Evolutionary conservation across 2,113 vertebrate genomes (phyloP).

Genomic region (Tachysurus fulvidraco): DNA sequence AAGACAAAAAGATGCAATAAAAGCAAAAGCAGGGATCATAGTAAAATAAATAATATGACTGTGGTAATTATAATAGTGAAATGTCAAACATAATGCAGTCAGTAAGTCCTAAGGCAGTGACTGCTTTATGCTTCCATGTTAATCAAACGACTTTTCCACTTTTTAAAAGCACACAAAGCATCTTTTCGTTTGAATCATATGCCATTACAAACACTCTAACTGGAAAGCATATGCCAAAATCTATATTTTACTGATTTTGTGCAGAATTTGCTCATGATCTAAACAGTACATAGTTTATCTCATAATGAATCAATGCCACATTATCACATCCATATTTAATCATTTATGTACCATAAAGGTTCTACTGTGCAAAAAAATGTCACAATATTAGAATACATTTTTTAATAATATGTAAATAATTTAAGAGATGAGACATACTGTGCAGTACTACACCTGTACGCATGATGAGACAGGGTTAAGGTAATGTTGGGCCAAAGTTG

Average conservation of each 20-base stretch:
- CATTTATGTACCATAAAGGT: not conserved
- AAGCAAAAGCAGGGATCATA: not conserved
- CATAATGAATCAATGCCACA: not conserved
- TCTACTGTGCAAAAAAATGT: not conserved
- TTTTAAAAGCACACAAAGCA: not conserved
- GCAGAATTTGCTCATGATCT: not conserved
- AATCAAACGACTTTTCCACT: not conserved
- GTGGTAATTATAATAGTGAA: not conserved
- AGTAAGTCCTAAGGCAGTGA: slow-evolving; percentile 2
- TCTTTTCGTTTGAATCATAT: not conserved
- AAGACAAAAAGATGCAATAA: not conserved
- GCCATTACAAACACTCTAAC: not conserved
- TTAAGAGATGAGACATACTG: not conserved
- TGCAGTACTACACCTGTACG: not conserved
- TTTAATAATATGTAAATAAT: not conserved
- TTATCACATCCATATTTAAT: not conserved
- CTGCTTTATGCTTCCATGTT: not conserved
- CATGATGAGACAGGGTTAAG: not conserved
- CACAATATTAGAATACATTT: not conserved
- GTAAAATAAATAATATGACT: not conserved
- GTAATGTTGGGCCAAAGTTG: not conserved
- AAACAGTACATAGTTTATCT: not conserved
- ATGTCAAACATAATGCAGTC: slow-evolving; percentile 2
- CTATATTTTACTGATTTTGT: not conserved
- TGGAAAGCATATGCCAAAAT: not conserved